Evolutionary conservation across 2,113 vertebrate species (phyloP), one percentile per base, ranked within the genome.

Genomic region (Percopsis transmontana): DNA sequence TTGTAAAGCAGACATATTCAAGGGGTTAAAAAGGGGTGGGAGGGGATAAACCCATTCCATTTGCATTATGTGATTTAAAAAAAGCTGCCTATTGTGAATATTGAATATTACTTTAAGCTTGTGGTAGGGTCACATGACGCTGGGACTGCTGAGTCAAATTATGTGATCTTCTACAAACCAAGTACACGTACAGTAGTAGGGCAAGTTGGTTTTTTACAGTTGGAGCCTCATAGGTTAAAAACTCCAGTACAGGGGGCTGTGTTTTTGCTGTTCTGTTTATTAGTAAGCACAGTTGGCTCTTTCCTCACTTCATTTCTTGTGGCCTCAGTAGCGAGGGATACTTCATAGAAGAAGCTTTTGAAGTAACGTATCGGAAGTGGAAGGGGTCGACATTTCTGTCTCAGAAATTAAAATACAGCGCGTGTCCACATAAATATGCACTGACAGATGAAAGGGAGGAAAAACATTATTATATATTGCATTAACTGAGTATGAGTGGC

Each of bases 361-460:
- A 38, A 38, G 24, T 8, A 33, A 24, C 0, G 11, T 2, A 9
- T 53, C 19, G 11, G 51, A 12, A 38, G 54, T 16, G 16, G 21
- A 55, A 12, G 23, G 19, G 54, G 24, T n/a, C 5, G 11, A 40
- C 33, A 41, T 63, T 53, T 60, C 40, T 45, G 38, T 50, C 33
- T 62, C 24, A 62, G 23, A 62, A 62, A 62, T 48, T 9, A 1
- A 2, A 64, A 41, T 41, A 2, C 18, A n/a, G n/a, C 39, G n/a
- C n/a, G 33, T 19, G 18, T 42, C 5, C 12, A 5, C 51, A 65
- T 65, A 13, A 63, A 64, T 64, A 64, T 64, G 53, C 51, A 27
- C 27, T 33, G 23, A 41, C 2, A 9, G 39, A 59, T 7, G 19
- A 33, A 55, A 42, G 40, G 40, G 40, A 12, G 40, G 40, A n/a